Base-by-base conservation (phyloP, 2,797 vertebrate species). In the Aphelocoma californica region DNA sequence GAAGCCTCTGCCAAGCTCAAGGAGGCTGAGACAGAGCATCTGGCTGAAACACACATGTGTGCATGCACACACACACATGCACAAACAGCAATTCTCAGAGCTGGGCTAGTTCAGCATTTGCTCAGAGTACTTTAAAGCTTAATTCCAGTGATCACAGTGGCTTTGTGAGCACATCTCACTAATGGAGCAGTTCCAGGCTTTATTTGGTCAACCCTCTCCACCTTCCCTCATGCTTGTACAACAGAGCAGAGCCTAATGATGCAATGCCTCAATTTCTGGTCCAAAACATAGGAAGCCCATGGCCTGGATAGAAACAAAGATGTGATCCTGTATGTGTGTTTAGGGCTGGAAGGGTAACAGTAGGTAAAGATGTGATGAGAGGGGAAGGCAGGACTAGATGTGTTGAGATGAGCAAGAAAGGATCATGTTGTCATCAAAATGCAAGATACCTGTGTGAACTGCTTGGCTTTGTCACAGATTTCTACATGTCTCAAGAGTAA, bases 91-190 rank as follows among this genome's bases (percentile, higher is more conserved):
- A 51, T 95, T 92, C 93, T 82, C 56, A 95, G 92, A 93, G 88
- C n/a, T 74, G 48, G 79, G 47, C 81, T 87, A 93, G 62, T 38
- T 48, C 66, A 95, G 66, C 73, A 81, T 94, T 95, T 93, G 84
- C 71, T 88, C 42, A 48, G 74, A 82, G 78, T 74, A 75, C 66
- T 86, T 92, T 82, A 88, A 86, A 88, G 28, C 64, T 91, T 75
- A 42, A 90, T 93, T 93, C 57, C 7, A 11, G 65, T 66, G 74
- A 85, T 87, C 84, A 61, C 77, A 79, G 54, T 57, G 73, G 77
- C 64, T 93, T 92, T 90, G 62, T 70, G 79, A 82, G 48, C 85
- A 65, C 26, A 21, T 78, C 73, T 83, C 48, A 64, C 32, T 50
- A 70, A 81, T 60, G 78, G 31, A 91, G 60, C 21, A 47, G 64